phyloP scores from a whole-genome alignment of 2,113 vertebrate genomes.

The Melanerpes aurifrons region DNA sequence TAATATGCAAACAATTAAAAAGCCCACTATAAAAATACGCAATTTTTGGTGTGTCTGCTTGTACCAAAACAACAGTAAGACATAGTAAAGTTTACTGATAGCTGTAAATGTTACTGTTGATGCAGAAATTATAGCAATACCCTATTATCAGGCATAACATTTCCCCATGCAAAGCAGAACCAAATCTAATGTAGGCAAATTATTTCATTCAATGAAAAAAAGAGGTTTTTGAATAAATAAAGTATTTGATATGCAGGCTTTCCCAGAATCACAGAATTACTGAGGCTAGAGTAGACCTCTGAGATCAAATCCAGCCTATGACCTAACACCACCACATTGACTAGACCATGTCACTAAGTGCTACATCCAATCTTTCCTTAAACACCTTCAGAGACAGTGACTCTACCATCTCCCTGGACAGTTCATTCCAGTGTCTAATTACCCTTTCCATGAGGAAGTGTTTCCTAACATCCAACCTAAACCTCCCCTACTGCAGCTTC shows the following conservation, averaged over 20 bases:
- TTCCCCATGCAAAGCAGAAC: neutral
- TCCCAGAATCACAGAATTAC: too few relatives aligned
- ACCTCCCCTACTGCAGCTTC: too few relatives aligned
- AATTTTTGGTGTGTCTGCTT: neutral
- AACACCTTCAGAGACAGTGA: too few relatives aligned
- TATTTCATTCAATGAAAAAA: neutral
- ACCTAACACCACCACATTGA: too few relatives aligned
- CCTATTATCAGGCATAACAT: neutral
- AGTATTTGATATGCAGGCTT: neutral
- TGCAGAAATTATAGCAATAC: neutral
- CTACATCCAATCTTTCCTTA: too few relatives aligned
- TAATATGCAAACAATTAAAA: neutral
- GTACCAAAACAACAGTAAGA: neutral
- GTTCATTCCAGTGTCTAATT: too few relatives aligned
- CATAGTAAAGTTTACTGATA: neutral
- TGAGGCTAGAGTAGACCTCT: too few relatives aligned
- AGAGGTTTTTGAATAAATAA: conserved; percentile 41
- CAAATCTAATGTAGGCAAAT: neutral
- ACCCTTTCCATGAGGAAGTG: too few relatives aligned
- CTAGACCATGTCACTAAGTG: too few relatives aligned
- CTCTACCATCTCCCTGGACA: too few relatives aligned
- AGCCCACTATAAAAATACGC: neutral
- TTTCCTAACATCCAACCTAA: too few relatives aligned
- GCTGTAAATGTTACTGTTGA: neutral
- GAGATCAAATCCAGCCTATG: too few relatives aligned